Evolutionary conservation across 1,140 invertebrate genomes (phyloP), one percentile per base, ranked within the genome.

Genomic region (Scaptomyza hsui): DNA sequence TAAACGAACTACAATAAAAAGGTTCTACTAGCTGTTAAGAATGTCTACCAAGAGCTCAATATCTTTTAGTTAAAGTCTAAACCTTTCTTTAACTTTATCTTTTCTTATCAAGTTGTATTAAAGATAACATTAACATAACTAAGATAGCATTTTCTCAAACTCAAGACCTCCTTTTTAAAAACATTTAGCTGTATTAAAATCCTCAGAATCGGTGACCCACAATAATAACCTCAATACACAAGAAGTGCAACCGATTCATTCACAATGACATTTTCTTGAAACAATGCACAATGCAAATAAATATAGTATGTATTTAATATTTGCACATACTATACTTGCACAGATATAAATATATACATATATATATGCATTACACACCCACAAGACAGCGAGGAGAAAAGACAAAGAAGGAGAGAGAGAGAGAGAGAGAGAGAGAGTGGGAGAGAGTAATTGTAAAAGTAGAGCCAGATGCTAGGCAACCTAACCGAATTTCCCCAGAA

Each of bases 401-500:
- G 26, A 29, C 1, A 29, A 0, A 29, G 26, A 9, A 7, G 26
- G 26, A 37, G 32, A 37, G 32, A 37, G 9, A 29, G 6, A 7
- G 7, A 9, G 26, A 29, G 24, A 24, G 26, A 29, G 26, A 29
- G 26, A 29, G 7, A 29, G 1, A 29, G 26, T 29, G 26, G 26
- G 26, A 37, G 32, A 37, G 32, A 37, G 9, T 35, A 12, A 12
- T 35, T 52, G 41, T 26, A 21, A 16, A 37, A 37, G n/a, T 12
- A 35, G 44, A 65, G 55, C 64, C 64, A 72, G 68, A 72, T 68
- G 70, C 63, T 55, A 9, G 64, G 19, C 64, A 59, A 44, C 61
- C 79, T 60, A 52, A 64, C 75, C 51, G 77, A 85, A 86, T 85
- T 85, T 85, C 73, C 69, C 65, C 59, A 68, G 73, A 85, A 85